Evolutionary conservation across 2,888 invertebrate species (phyloP).

Genomic region (Pinctada fucata): DNA sequence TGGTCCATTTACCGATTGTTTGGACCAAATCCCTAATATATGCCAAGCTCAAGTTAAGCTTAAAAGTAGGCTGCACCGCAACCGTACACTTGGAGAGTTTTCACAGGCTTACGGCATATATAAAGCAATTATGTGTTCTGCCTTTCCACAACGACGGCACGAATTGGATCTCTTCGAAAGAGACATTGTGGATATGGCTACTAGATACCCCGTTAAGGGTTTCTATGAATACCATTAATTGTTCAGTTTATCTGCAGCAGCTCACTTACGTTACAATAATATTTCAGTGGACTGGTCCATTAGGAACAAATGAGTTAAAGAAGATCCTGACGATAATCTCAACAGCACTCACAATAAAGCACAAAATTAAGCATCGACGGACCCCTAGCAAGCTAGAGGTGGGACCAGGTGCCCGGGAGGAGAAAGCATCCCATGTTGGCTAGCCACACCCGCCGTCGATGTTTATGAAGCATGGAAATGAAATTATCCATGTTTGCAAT

Average conservation of each 20-base stretch:
- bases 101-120: slow-evolving; percentile 34
- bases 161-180: slow-evolving; percentile 36
- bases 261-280: slow-evolving; percentile 4
- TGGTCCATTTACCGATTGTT: neutral
- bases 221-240: slow-evolving; percentile 39
- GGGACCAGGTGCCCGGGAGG: too few species aligned
- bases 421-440: too few species aligned
- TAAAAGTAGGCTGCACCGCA: slow-evolving; percentile 2
- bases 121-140: slow-evolving; percentile 32
- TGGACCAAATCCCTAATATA: neutral
- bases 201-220: slow-evolving; percentile 23
- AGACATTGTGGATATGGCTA: slow-evolving; percentile 36
- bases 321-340: too few species aligned
- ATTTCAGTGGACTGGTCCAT: too few species aligned
- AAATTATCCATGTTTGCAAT: slow-evolving; percentile 5
- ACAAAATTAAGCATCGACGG: too few species aligned
- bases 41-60: neutral
- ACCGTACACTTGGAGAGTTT: slow-evolving; percentile 9
- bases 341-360: too few species aligned
- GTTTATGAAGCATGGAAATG: too few species aligned
- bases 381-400: too few species aligned
- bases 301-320: neutral
- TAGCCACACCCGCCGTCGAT: too few species aligned
- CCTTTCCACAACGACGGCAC: neutral
- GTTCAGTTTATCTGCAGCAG: slow-evolving; percentile 26